Evolutionary conservation across 2,888 invertebrate species (phyloP).

Genomic region (Eilema depressum): DNA sequence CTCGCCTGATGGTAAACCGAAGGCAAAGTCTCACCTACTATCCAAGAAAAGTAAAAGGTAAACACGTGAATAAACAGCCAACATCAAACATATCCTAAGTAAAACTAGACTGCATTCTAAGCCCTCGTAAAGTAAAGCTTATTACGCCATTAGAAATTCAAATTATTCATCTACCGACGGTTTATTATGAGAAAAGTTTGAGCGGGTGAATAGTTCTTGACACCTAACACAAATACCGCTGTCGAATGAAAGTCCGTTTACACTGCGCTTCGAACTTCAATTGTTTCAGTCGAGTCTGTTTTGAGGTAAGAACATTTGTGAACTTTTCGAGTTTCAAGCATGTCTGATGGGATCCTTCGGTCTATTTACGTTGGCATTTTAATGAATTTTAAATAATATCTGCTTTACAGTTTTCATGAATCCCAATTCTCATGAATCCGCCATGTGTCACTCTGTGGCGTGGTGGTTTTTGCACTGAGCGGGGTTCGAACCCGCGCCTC

Average conservation of each 20-base stretch:
- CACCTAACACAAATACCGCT: slow-evolving; percentile 44
- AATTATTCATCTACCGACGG: slow-evolving; percentile 34
- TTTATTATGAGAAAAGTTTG: slow-evolving; percentile 51
- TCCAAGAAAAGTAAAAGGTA: too few relatives aligned
- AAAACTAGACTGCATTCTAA: neutral
- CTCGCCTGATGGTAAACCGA: too few relatives aligned
- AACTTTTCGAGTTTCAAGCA: neutral
- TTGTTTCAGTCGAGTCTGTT: slow-evolving; percentile 35
- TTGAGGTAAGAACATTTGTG: neutral
- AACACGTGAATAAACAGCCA: too few relatives aligned
- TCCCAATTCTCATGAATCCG: too few relatives aligned
- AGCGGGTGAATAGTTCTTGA: slow-evolving; percentile 47
- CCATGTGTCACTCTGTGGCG: too few relatives aligned
- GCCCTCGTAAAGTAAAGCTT: slow-evolving; percentile 16
- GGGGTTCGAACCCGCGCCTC: too few relatives aligned
- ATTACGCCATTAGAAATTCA: slow-evolving; percentile 44
- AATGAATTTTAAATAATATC: neutral
- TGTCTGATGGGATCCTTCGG: neutral
- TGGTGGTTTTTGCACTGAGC: too few relatives aligned
- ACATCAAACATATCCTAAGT: neutral
- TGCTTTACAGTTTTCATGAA: too few relatives aligned
- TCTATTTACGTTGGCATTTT: neutral
- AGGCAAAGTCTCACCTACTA: too few relatives aligned
- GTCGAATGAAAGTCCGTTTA: slow-evolving; percentile 31
- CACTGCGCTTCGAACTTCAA: slow-evolving; percentile 43